phyloP scores from a whole-genome alignment of 1,140 invertebrate genomes.

The Heliconius hewitsoni region DNA sequence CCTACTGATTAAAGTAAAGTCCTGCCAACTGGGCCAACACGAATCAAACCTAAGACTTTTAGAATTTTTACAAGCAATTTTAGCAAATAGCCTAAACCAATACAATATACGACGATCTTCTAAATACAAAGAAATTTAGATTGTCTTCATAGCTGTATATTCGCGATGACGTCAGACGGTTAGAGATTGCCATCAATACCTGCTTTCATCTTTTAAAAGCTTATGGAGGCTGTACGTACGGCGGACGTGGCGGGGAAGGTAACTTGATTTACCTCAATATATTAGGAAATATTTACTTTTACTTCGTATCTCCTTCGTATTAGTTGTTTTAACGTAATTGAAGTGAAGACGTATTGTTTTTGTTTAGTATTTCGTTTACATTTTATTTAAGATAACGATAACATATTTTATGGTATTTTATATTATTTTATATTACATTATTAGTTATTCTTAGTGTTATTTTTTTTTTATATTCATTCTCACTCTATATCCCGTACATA shows the following conservation, averaged over 20 bases:
- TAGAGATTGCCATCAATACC: not conserved
- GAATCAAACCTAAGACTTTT: no score
- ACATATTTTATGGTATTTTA: no score
- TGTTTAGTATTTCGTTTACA: not conserved
- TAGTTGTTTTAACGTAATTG: not conserved
- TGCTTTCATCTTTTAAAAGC: not conserved
- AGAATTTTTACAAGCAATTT: no score
- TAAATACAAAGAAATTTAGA: not conserved
- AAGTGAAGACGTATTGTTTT: not conserved
- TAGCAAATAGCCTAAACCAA: not conserved
- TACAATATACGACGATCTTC: not conserved
- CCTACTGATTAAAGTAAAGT: no score
- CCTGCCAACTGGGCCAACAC: no score
- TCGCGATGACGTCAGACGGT: not conserved
- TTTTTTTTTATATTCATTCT: no score
- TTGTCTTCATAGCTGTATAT: not conserved
- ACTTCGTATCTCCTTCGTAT: not conserved
- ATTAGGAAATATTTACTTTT: conserved; percentile 1
- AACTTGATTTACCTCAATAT: conserved; percentile 7
- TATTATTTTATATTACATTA: no score
- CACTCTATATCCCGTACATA: no score
- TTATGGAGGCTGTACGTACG: not conserved
- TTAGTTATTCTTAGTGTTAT: no score
- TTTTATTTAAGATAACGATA: no score
- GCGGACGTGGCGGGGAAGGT: not conserved